Percentiles rank a stretch among this genome's conserved stretches.
Conservation (phyloP, 1,140 invertebrate species). For the Notospermus geniculatus region DNA sequence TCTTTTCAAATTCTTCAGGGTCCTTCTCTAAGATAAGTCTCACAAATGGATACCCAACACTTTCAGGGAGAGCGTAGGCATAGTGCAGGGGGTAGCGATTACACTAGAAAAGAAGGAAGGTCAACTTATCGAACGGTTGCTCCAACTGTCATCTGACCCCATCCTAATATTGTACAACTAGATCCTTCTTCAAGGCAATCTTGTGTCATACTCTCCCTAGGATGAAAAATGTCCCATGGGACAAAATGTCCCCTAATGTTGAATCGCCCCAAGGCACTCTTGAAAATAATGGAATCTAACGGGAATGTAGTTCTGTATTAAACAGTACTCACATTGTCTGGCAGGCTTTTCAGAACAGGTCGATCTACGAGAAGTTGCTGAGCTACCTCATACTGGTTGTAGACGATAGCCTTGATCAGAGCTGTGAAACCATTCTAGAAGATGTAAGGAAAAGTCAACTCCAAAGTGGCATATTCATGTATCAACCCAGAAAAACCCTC, state of each 20-base stretch:
- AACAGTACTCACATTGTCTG: slow-evolving; percentile 37
- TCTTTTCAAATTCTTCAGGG: slow-evolving; percentile 36
- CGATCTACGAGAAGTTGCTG: slow-evolving; percentile 30
- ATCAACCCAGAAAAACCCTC: too few relatives aligned
- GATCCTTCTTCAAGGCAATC: too few relatives aligned
- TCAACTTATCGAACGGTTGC: not conserved
- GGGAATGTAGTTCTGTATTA: too few relatives aligned
- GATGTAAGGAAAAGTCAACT: slow-evolving; percentile 12
- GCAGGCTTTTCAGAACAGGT: slow-evolving; percentile 34
- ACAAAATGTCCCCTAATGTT: too few relatives aligned
- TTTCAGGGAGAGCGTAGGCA: slow-evolving; percentile 37
- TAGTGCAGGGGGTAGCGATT: slow-evolving; percentile 46
- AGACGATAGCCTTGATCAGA: slow-evolving; percentile 39
- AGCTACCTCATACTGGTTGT: slow-evolving; percentile 31
- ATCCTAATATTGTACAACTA: too few relatives aligned
- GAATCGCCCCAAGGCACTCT: too few relatives aligned
- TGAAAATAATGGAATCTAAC: too few relatives aligned
- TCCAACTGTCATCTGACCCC: too few relatives aligned
- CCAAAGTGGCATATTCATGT: too few relatives aligned
- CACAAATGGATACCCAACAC: slow-evolving; percentile 26
- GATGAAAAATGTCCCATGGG: too few relatives aligned
- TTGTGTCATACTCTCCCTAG: too few relatives aligned
- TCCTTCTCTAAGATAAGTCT: slow-evolving; percentile 33
- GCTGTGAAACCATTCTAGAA: slow-evolving; percentile 47
- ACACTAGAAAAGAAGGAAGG: slow-evolving; percentile 28